phyloP scores from a whole-genome alignment of 2,113 vertebrate genomes.

The Oreotragus oreotragus region DNA sequence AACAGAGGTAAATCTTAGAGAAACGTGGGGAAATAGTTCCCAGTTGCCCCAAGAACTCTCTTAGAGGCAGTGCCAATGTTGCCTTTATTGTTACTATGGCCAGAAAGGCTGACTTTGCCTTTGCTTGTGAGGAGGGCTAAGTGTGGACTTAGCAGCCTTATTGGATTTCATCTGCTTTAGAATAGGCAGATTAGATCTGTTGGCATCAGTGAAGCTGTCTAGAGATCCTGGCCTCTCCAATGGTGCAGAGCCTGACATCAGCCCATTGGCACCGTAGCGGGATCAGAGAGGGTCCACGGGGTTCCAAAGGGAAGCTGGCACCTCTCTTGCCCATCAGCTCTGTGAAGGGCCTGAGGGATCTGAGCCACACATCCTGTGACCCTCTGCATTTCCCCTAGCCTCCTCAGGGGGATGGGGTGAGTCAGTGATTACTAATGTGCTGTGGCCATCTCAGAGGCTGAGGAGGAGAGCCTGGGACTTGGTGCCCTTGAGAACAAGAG shows the following conservation, averaged over 20 bases:
- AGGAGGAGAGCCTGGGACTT: slow-evolving; percentile 37
- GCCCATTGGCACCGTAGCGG: slow-evolving; percentile 1
- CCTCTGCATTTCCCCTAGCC: background rate
- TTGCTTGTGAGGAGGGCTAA: slow-evolving; percentile 26
- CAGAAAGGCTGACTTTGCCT: slow-evolving; percentile 4
- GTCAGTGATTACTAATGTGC: slow-evolving; percentile 68
- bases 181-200: slow-evolving; percentile 68
- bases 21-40: slow-evolving; percentile 31
- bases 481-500: slow-evolving; percentile 62
- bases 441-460: slow-evolving; percentile 38
- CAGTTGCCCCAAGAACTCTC: background rate
- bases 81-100: background rate
- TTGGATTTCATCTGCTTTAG: slow-evolving; percentile 66
- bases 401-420: slow-evolving; percentile 46
- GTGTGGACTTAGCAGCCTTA: slow-evolving; percentile 60
- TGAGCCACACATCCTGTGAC: slow-evolving; percentile 48
- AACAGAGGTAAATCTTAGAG: slow-evolving; percentile 1
- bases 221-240: slow-evolving; percentile 50
- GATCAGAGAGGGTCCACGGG: background rate
- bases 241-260: slow-evolving; percentile 51
- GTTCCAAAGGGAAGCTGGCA: background rate
- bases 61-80: background rate
- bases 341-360: background rate
- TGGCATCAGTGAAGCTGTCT: slow-evolving; percentile 62
- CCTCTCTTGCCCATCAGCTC: background rate